phyloP scores from a whole-genome alignment of 2,888 invertebrate species.

The Amblyjoppa proteus region DNA sequence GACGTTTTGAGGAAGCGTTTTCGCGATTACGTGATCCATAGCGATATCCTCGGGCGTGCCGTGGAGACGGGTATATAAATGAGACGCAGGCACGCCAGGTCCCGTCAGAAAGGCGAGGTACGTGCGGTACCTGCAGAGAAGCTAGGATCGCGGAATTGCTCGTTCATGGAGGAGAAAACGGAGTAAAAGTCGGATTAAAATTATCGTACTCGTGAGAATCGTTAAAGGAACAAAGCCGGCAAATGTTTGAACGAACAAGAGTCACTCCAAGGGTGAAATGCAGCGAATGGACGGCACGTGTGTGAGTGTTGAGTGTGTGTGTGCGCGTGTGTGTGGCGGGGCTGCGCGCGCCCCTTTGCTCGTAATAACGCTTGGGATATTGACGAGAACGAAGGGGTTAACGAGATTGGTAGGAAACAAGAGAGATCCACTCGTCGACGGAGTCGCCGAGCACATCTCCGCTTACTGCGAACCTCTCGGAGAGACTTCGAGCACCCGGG shows the following conservation, averaged over 20 bases:
- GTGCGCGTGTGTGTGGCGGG: not conserved
- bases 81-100: constrained; percentile 40
- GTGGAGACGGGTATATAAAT: constrained; percentile 30
- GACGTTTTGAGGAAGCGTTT: constrained; percentile 52
- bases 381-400: constrained; percentile 64
- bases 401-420: constrained; percentile 72
- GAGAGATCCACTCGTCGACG: constrained; percentile 61
- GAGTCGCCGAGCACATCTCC: constrained; percentile 53
- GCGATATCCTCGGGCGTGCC: constrained; percentile 38
- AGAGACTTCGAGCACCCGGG: constrained; percentile 8
- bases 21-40: constrained; percentile 57
- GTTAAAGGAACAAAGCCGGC: constrained; percentile 3
- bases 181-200: not conserved
- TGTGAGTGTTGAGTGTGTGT: not conserved
- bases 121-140: constrained; percentile 4
- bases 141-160: not conserved
- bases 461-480: constrained; percentile 17
- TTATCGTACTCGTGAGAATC: constrained; percentile 1
- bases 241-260: constrained; percentile 11
- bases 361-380: constrained; percentile 38
- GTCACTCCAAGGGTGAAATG: not conserved
- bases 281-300: not conserved
- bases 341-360: not conserved
- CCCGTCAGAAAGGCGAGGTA: not conserved
- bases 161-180: not conserved